Percentiles rank a stretch among this genome's conserved stretches.
phyloP scores from a whole-genome alignment of 2,113 vertebrate species.

The Synchiropus splendidus region DNA sequence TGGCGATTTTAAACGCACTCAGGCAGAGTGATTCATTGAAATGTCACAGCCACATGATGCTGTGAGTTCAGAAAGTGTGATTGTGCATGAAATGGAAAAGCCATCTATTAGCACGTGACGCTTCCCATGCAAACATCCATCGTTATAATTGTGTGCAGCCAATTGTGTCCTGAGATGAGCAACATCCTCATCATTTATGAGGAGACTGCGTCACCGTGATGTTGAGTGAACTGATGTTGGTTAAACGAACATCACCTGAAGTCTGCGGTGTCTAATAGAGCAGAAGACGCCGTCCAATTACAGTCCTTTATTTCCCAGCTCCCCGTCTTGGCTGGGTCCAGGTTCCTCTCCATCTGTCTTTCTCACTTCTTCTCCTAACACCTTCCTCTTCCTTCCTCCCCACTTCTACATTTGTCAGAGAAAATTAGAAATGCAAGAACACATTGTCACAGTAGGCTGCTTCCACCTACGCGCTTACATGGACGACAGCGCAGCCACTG shows the following conservation, averaged over 20 bases:
- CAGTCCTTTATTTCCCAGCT: slow-evolving; percentile 21
- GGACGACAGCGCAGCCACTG: slow-evolving; percentile 10
- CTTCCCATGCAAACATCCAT: slow-evolving; percentile 20
- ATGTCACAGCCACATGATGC: too few species aligned
- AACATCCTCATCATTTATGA: slow-evolving; percentile 8
- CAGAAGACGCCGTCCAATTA: too few species aligned
- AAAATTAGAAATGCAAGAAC: slow-evolving; percentile 53
- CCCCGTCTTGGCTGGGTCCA: slow-evolving; percentile 16
- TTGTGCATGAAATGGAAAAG: slow-evolving; percentile 49
- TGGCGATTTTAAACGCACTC: too few species aligned
- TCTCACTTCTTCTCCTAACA: slow-evolving; percentile 43
- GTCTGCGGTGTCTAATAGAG: slow-evolving; percentile 27
- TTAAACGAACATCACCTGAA: slow-evolving; percentile 15
- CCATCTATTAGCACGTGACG: slow-evolving; percentile 9
- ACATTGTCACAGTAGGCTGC: slow-evolving; percentile 45
- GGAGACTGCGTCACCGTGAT: neutral
- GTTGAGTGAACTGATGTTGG: slow-evolving; percentile 17
- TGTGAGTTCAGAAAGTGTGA: slow-evolving; percentile 24
- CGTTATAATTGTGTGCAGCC: slow-evolving; percentile 24
- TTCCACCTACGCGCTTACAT: slow-evolving; percentile 46
- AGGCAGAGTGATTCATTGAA: neutral
- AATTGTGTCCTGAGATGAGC: slow-evolving; percentile 10
- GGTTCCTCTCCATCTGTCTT: slow-evolving; percentile 41
- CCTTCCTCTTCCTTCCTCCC: slow-evolving; percentile 41
- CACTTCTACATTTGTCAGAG: slow-evolving; percentile 27